phyloP scores from a whole-genome alignment of 2,113 vertebrate species.

The Oostethus manadensis region DNA sequence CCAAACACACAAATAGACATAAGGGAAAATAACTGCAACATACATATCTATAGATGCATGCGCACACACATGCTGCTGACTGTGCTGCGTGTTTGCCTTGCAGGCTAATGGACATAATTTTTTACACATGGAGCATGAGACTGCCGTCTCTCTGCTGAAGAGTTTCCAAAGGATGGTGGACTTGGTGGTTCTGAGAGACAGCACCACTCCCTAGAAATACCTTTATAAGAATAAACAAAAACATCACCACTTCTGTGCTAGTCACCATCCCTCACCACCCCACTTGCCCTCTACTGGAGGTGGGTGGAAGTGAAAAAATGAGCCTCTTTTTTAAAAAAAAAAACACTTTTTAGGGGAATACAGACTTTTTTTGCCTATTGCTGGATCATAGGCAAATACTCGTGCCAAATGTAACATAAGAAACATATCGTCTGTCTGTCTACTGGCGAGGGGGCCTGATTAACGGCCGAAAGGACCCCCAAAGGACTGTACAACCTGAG shows the following conservation, averaged over 20 bases:
- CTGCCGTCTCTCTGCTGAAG: constrained; percentile 97
- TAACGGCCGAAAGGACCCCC: constrained; percentile 26
- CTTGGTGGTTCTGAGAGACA: constrained; percentile 98
- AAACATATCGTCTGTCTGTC: constrained; percentile 72
- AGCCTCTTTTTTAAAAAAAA: constrained; percentile 31
- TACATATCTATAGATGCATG: constrained; percentile 39
- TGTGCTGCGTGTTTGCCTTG: constrained; percentile 74
- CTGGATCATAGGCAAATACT: constrained; percentile 99
- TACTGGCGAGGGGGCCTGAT: constrained; percentile 38
- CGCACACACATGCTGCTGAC: constrained; percentile 64
- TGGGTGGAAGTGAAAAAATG: constrained; percentile 51
- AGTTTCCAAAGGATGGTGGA: constrained; percentile 99
- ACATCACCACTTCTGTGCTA: constrained; percentile 53
- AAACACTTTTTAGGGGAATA: constrained; percentile 47
- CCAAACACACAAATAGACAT: constrained; percentile 32
- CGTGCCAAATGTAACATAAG: constrained; percentile 97
- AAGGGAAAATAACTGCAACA: constrained; percentile 41
- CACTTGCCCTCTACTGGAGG: constrained; percentile 48
- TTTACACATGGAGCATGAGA: constrained; percentile 98
- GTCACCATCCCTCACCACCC: constrained; percentile 42
- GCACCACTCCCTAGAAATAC: constrained; percentile 85
- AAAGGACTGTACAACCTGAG: constrained; percentile 32
- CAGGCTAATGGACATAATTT: constrained; percentile 99
- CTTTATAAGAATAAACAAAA: constrained; percentile 70
- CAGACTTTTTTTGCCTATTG: constrained; percentile 96